These are phyloP conservation scores for Pissodes strobi DNA, from an alignment of 1,140 invertebrate genomes.

Conservation along the genomic window DNA sequence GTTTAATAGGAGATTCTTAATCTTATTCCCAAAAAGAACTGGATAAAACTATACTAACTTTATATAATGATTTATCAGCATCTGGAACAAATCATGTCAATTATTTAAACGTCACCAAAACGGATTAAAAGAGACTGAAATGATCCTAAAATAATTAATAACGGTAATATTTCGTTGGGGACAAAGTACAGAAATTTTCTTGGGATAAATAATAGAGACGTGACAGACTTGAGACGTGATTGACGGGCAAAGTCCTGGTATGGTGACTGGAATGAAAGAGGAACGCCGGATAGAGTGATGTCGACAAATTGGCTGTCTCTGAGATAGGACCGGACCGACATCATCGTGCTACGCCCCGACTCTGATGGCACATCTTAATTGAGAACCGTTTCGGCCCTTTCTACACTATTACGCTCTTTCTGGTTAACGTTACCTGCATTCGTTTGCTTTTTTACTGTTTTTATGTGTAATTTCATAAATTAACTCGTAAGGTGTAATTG, in stretches of 20 bases:
- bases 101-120: conserved; percentile 16
- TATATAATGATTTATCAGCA: conserved; percentile 3
- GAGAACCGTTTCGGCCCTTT: background rate
- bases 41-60: background rate
- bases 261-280: conserved; percentile 35
- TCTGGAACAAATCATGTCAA: conserved; percentile 8
- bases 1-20: too few relatives aligned
- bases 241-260: conserved; percentile 22
- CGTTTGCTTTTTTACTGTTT: too few relatives aligned
- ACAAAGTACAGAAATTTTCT: conserved; percentile 27
- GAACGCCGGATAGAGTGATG: conserved; percentile 39
- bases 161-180: conserved; percentile 9
- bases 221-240: conserved; percentile 23
- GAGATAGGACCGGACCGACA: conserved; percentile 17
- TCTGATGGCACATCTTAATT: conserved; percentile 10
- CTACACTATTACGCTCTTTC: too few relatives aligned
- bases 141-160: conserved; percentile 21
- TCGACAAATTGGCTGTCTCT: conserved; percentile 44
- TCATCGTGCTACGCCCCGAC: background rate
- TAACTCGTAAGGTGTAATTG: too few relatives aligned
- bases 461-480: too few relatives aligned
- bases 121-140: conserved; percentile 19
- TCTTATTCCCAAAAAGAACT: too few relatives aligned
- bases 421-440: too few relatives aligned
- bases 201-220: conserved; percentile 26